These are phyloP conservation scores for Emmelina monodactyla DNA, from an alignment of 2,888 invertebrate species.

Conservation along the genomic window DNA sequence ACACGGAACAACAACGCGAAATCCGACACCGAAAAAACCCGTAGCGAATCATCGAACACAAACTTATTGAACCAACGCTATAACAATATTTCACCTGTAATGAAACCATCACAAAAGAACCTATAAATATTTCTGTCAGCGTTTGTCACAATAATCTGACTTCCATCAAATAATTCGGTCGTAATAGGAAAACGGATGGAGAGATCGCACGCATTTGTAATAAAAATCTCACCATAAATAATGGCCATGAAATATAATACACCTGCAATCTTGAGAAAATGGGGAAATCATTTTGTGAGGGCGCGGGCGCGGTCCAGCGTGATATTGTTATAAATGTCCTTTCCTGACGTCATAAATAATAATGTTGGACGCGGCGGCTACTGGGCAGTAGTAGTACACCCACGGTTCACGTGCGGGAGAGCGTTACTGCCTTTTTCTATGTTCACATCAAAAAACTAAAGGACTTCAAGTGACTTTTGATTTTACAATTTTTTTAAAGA, in stretches of 20 bases:
- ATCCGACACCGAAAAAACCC: too few relatives aligned
- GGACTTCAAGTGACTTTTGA: too few relatives aligned
- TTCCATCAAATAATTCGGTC: slow-evolving; percentile 55
- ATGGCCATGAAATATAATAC: slow-evolving; percentile 67
- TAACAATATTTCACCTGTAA: slow-evolving; percentile 3
- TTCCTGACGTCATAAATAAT: slow-evolving; percentile 61
- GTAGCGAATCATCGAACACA: too few relatives aligned
- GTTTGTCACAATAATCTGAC: slow-evolving; percentile 46
- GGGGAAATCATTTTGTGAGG: slow-evolving; percentile 64
- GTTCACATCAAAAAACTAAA: too few relatives aligned
- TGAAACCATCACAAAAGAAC: slow-evolving; percentile 35
- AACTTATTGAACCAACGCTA: too few relatives aligned
- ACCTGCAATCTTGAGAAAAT: slow-evolving; percentile 66
- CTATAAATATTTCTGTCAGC: slow-evolving; percentile 38
- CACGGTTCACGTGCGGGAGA: too few relatives aligned
- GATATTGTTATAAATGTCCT: slow-evolving; percentile 67
- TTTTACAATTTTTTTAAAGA: too few relatives aligned
- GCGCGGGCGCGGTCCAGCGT: slow-evolving; percentile 62
- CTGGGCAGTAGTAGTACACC: slow-evolving; percentile 22
- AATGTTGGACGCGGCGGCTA: slow-evolving; percentile 42
- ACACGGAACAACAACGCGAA: background rate
- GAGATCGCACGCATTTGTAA: slow-evolving; percentile 66
- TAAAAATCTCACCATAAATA: slow-evolving; percentile 66
- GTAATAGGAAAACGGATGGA: slow-evolving; percentile 61
- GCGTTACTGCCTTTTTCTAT: too few relatives aligned